Percentiles rank a stretch among this genome's conserved stretches.
Conservation (phyloP, 2,113 vertebrate genomes). For the Cyphomyrus plagiostoma region DNA sequence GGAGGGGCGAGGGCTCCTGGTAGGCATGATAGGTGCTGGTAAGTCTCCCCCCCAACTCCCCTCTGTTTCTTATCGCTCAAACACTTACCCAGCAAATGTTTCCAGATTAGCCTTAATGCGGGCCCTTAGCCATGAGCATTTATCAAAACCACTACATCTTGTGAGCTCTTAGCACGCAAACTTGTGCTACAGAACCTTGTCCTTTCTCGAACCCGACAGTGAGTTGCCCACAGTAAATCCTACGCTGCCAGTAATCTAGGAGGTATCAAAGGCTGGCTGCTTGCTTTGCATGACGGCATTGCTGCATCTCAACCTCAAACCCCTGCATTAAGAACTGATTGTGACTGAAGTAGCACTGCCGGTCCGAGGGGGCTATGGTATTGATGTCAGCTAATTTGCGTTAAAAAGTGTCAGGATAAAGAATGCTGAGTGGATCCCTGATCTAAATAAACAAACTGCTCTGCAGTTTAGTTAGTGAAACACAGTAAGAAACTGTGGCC, state of each 20-base stretch:
- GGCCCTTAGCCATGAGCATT: neutral
- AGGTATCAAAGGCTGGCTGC: neutral
- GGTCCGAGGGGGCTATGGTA: neutral
- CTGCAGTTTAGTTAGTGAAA: neutral
- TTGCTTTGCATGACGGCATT: neutral
- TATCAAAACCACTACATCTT: neutral
- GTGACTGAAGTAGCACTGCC: neutral
- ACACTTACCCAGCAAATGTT: neutral
- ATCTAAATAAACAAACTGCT: neutral
- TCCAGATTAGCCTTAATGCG: neutral
- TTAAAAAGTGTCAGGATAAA: neutral
- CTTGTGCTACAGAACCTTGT: neutral
- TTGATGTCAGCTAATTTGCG: neutral
- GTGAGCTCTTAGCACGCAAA: conserved; percentile 1
- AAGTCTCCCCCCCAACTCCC: neutral
- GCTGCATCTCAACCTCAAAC: neutral
- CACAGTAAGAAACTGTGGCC: neutral
- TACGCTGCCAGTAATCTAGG: neutral
- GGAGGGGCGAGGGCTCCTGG: neutral
- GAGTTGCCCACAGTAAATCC: neutral
- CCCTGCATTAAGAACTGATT: neutral
- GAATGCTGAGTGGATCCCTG: neutral
- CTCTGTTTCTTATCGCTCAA: neutral
- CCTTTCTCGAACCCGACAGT: neutral
- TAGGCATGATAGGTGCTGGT: neutral